Base-by-base conservation (phyloP, 2,113 vertebrate species). In the Phylloscopus whistleri region DNA sequence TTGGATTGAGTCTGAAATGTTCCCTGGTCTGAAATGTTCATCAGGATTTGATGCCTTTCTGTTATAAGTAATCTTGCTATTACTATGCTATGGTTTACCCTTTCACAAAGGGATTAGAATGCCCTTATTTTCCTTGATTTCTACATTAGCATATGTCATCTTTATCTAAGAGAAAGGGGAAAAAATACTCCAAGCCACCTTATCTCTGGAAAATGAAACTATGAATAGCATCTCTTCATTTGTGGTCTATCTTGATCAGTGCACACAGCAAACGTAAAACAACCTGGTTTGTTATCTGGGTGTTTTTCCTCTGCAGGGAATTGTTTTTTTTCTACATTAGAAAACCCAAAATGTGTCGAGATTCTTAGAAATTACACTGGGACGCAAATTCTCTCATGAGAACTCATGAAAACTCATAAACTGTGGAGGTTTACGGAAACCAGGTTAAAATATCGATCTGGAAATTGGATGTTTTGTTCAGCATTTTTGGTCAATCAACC, bases 201-300 rank as follows among this genome's bases (percentile, higher is more conserved):
- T 76, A 91, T 95, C 81, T 85, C 78, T 86, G 85, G 90, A 96
- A 96, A 95, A 86, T 7, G 31, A 91, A 89, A 67, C 59, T 73
- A 26, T 44, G 55, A 53, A 30, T 17, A 79, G 39, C 37, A 73
- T 73, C 69, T 89, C 70, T 73, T 91, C 19, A 48, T 82, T 43
- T 91, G 72, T 1, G 23, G 63, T 87, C 16, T 74, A 74, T 93
- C 81, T 90, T 70, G 48, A 92, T 94, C 31, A 76, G 30, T 10
- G 23, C 26, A 52, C 43, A 30, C 27, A 84, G 66, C 31, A 88
- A 81, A 68, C 5, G 52, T 91, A 89, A 83, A 83, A 51, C 14
- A 73, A 79, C 18, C 22, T 63, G 6, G 6, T 70, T 7, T 35
- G 35, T 93, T 63, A 93, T 74, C 83, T 86, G n/a, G 19, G n/a